A percentile compares a stretch with the other conserved stretches of the same genome.
Conservation (phyloP, 1,140 invertebrate species). For the Lamellibrachia luymesi region DNA sequence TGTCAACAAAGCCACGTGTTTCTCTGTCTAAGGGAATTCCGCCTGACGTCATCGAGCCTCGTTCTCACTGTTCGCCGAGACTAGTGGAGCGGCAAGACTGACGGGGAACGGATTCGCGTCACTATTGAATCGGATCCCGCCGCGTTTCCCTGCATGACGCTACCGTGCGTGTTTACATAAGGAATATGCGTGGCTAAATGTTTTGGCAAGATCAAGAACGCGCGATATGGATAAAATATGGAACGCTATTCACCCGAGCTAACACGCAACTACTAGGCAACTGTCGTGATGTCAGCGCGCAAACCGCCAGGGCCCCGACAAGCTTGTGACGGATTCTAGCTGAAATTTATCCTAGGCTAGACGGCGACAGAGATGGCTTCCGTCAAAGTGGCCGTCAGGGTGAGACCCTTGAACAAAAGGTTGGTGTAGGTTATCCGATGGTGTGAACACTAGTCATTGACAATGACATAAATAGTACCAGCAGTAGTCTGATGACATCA, state of each 20-base stretch:
- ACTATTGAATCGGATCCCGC: neutral
- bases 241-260: neutral
- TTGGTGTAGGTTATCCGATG: neutral
- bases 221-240: neutral
- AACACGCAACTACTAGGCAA: neutral
- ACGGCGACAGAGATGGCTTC: constrained; percentile 9
- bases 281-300: neutral
- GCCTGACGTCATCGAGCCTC: neutral
- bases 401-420: constrained; percentile 9
- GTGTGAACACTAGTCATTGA: neutral
- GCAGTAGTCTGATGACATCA: neutral
- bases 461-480: neutral
- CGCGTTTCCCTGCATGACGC: neutral
- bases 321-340: neutral
- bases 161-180: neutral
- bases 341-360: neutral
- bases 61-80: neutral
- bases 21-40: neutral
- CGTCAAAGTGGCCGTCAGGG: constrained; percentile 12
- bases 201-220: neutral
- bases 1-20: neutral
- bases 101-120: neutral
- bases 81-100: neutral
- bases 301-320: neutral
- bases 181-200: neutral